Evolutionary conservation across 2,113 vertebrate genomes (phyloP).

Genomic region (Cacatua alba): DNA sequence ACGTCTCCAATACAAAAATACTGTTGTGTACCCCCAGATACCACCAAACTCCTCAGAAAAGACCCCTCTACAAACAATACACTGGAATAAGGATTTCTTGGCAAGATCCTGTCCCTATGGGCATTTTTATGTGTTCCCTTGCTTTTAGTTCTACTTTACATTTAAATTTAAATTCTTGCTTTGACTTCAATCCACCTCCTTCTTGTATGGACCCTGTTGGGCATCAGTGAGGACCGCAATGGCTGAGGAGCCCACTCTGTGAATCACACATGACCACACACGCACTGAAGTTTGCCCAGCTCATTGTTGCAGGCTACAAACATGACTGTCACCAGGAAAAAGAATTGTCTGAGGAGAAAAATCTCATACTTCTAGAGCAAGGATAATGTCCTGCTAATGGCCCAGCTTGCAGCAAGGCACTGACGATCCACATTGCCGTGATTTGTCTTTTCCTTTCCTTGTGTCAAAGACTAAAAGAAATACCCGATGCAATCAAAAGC

Average conservation of each 20-base stretch:
- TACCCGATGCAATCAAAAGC: background rate
- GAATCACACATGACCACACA: background rate
- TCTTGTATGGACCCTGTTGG: fast-evolving
- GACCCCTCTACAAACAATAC: background rate
- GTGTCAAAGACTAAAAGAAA: background rate
- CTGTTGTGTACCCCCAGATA: background rate
- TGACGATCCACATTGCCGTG: background rate
- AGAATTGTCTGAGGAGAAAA: background rate
- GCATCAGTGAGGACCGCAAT: background rate
- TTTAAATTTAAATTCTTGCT: background rate
- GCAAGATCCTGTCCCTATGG: background rate
- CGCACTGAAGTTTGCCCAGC: background rate
- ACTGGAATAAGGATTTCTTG: background rate
- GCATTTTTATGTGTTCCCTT: background rate
- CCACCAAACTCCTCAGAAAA: background rate
- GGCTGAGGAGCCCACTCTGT: background rate
- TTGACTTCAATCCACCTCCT: background rate
- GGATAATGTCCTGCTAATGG: background rate
- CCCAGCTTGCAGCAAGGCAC: background rate
- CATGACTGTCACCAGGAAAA: background rate
- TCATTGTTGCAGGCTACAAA: background rate
- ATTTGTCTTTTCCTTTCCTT: background rate
- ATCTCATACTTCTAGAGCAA: background rate
- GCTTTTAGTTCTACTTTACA: background rate
- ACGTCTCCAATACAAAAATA: background rate